phyloP scores from a whole-genome alignment of 2,797 vertebrate genomes.

The Caiman crocodilus region DNA sequence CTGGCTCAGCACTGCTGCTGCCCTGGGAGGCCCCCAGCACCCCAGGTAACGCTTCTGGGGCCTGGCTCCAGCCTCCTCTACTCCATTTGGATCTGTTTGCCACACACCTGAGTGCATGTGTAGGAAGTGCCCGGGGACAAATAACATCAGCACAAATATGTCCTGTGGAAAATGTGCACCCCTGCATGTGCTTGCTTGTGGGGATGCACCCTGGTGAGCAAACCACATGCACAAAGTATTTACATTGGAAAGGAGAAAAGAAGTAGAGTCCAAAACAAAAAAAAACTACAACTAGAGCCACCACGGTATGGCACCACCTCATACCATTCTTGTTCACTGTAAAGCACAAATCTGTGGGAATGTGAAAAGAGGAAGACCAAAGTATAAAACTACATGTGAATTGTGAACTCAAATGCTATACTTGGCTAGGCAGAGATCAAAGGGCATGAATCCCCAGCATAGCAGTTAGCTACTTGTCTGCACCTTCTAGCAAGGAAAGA shows the following conservation, averaged over 20 bases:
- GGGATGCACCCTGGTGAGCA: not conserved
- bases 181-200: not conserved
- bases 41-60: too few relatives aligned
- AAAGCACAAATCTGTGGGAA: constrained; percentile 8
- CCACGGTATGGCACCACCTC: not conserved
- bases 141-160: too few relatives aligned
- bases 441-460: constrained; percentile 48
- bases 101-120: too few relatives aligned
- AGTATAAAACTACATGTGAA: constrained; percentile 17
- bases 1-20: too few relatives aligned
- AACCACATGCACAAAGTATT: not conserved
- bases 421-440: constrained; percentile 28
- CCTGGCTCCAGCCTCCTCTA: too few relatives aligned
- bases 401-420: constrained; percentile 42
- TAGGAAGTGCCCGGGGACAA: too few relatives aligned
- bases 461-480: constrained; percentile 27
- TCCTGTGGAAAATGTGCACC: too few relatives aligned
- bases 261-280: not conserved
- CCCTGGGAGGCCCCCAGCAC: too few relatives aligned
- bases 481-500: constrained; percentile 32
- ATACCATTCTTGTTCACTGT: not conserved
- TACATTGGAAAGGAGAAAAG: not conserved
- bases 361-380: constrained; percentile 11
- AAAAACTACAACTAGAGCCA: not conserved
- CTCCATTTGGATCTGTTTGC: too few relatives aligned